Base-by-base conservation (phyloP, 2,888 invertebrate species). In the Hemithea aestivaria region DNA sequence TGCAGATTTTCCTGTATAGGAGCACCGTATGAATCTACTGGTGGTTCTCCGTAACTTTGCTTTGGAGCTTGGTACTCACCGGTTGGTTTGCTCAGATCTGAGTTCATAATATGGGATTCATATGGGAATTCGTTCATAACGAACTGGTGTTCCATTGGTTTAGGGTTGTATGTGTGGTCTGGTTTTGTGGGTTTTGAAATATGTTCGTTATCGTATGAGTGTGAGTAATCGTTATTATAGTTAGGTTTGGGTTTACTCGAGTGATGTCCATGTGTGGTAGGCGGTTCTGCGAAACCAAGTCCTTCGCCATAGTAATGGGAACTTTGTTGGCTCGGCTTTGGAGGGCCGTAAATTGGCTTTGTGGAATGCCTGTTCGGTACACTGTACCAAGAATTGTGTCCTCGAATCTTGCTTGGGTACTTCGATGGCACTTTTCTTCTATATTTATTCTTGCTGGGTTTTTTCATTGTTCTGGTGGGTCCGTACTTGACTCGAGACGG, bases 261-360 rank as follows among this genome's bases (percentile, higher is more conserved):
- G n/a, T 38, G 30, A 6, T 24, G 16, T 1, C 16, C 5, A 7
- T 21, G 20, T 20, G 6, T 58, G n/a, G 34, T 31, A 1, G 82
- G 82, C 3, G 84, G 83, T 44, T 85, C 84, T 1, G 66, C 84
- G 42, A 83, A 84, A 6, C 74, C 65, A 6, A 51, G 42, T 1
- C 70, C 65, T 34, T 68, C 67, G 27, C 56, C 47, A n/a, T 51
- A 45, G n/a, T 54, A 51, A 20, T 51, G 46, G 1, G 51, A 29
- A 5, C 56, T 24, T 53, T 46, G 0, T 9, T 29, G 26, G 12
- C 30, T 40, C n/a, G 33, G 39, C 7, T 71, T 64, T n/a, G 65
- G 52, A 7, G 61, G 57, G 4, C 62, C 56, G 27, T 69, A 62
- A 1, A 42, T 22, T 2, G 70, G 59, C 32, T 63, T 62, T 8